These are phyloP conservation scores for Tragelaphus scriptus DNA, from an alignment of 2,113 vertebrate species.

Conservation along the genomic window DNA sequence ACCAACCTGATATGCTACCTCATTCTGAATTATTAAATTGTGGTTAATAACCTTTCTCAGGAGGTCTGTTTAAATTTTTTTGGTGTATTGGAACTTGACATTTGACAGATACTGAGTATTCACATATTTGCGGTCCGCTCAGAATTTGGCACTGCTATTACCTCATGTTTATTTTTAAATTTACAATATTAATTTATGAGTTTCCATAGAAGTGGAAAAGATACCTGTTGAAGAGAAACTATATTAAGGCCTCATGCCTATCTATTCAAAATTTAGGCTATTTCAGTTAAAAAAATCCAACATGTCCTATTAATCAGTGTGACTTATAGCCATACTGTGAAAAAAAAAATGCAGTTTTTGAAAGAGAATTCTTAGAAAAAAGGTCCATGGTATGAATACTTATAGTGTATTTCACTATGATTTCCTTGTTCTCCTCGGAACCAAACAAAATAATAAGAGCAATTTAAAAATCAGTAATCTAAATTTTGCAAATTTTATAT, in stretches of 20 bases:
- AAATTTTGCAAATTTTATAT: background rate
- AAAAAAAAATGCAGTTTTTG: background rate
- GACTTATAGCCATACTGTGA: background rate
- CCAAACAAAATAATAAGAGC: background rate
- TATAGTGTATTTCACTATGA: background rate
- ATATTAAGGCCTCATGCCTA: background rate
- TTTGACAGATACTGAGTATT: background rate
- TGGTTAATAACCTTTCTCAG: background rate
- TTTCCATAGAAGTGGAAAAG: background rate
- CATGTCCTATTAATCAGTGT: background rate
- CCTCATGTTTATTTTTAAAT: background rate
- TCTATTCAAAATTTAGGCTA: background rate
- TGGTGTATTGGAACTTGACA: background rate
- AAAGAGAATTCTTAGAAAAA: background rate
- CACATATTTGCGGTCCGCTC: background rate
- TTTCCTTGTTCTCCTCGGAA: background rate
- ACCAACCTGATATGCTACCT: background rate
- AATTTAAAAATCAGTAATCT: background rate
- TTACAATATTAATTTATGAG: background rate
- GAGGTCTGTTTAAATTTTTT: background rate
- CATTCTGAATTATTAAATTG: background rate
- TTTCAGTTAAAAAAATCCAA: background rate
- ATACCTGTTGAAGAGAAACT: background rate
- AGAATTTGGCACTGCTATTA: background rate
- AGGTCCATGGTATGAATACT: background rate